Evolutionary conservation across 2,113 vertebrate species (phyloP).

Genomic region (Sebastes schlegelii): DNA sequence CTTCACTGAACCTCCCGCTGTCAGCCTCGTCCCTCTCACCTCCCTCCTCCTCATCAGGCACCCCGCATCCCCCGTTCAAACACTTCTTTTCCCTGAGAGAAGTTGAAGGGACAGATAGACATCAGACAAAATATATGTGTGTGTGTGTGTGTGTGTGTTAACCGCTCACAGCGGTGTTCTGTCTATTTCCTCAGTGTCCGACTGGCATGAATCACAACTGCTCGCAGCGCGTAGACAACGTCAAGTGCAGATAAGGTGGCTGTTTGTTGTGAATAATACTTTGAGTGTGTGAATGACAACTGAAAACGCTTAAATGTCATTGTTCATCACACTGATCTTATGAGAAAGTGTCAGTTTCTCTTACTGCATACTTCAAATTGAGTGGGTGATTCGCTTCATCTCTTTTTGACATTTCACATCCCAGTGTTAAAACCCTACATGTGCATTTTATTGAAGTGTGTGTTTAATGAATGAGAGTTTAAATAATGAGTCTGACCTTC

Average conservation of each 20-base stretch:
- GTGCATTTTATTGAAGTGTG: not conserved
- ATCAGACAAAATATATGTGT: slow-evolving; percentile 12
- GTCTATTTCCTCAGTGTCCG: slow-evolving; percentile 15
- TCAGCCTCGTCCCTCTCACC: slow-evolving; percentile 90
- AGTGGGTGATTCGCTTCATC: not conserved
- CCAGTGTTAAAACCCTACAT: not conserved
- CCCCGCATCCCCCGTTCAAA: slow-evolving; percentile 93
- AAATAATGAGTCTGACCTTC: slow-evolving; percentile 61
- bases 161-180: slow-evolving; percentile 14
- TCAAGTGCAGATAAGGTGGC: slow-evolving; percentile 27
- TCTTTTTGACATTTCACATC: not conserved
- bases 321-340: not conserved
- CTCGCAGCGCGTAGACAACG: not conserved
- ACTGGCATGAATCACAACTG: slow-evolving; percentile 46
- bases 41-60: slow-evolving; percentile 89
- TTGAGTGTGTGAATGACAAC: slow-evolving; percentile 23
- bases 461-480: not conserved
- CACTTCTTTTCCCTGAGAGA: slow-evolving; percentile 87
- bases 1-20: slow-evolving; percentile 83
- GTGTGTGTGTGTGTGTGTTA: not conserved
- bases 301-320: not conserved
- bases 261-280: slow-evolving; percentile 40
- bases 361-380: not conserved
- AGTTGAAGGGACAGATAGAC: slow-evolving; percentile 23
- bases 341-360: slow-evolving; percentile 9